These are phyloP conservation scores for Metallyticus violacea DNA, from an alignment of 2,888 invertebrate genomes.

Conservation along the genomic window DNA sequence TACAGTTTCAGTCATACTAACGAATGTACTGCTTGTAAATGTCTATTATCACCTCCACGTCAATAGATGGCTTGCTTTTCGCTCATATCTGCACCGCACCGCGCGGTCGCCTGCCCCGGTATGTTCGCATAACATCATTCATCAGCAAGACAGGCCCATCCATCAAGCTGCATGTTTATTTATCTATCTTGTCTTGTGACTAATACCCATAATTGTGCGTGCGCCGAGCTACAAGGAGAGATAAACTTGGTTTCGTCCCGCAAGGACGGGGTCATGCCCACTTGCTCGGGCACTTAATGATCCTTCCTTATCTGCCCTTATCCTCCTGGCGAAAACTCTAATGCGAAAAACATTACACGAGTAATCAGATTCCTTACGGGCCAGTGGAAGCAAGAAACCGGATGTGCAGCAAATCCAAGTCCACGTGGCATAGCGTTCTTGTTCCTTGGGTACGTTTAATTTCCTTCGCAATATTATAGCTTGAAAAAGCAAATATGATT, in stretches of 20 bases:
- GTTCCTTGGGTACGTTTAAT: no score
- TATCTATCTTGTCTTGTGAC: neutral
- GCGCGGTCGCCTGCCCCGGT: no score
- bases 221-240: neutral
- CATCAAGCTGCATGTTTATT: neutral
- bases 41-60: neutral
- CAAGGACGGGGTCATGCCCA: neutral
- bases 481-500: no score
- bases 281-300: neutral
- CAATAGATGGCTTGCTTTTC: neutral
- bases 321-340: neutral
- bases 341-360: neutral
- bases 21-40: no score
- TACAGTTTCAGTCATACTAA: no score
- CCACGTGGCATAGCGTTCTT: no score
- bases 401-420: no score
- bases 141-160: neutral
- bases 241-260: neutral
- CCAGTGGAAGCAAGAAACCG: neutral
- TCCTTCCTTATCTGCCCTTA: neutral
- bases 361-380: neutral
- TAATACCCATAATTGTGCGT: neutral
- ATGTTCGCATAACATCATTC: neutral
- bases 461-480: neutral
- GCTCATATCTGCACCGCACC: neutral